Evolutionary conservation across 2,888 invertebrate species (phyloP), one percentile per base, ranked within the genome.

Genomic region (Dorcus parallelipipedus): DNA sequence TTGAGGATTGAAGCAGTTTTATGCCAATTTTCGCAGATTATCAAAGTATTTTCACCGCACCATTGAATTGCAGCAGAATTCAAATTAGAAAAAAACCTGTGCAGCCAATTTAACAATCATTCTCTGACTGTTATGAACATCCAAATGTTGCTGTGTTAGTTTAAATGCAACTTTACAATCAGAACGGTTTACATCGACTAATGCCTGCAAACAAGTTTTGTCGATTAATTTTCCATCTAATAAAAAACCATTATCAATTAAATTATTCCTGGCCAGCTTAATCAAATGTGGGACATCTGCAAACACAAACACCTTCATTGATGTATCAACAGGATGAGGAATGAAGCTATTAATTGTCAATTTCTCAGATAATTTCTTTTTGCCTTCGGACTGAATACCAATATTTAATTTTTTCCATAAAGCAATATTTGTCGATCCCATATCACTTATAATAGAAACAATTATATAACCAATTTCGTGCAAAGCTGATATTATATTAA

Each of bases 271-370:
- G 9, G 45, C 54, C 39, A 68, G 50, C 56, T 67, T 68, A 38
- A 67, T 49, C 26, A 68, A 42, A 51, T 69, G 67, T 7, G 65
- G 66, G 9, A 50, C 54, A 61, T 69, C 67, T 9, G 58, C 62
- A 59, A 56, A 68, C 0, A 65, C 61, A 56, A 62, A 64, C 7
- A 41, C 61, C 39, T 58, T 65, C 64, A 20, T 14, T 38, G 48
- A 9, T 33, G 2, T 9, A 39, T 50, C 38, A 3, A 6, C 2
- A 5, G 56, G 56, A 53, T 59, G 56, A 1, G 9, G 1, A 55
- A 55, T 38, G 20, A n/a, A 52, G 49, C 40, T 26, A 39, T 45
- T 51, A 38, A 26, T 55, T 3, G 14, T 0, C 3, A 26, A 4
- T 9, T 20, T 42, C 42, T 26, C 5, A 2, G 26, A 26, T 26